Evolutionary conservation across 2,113 vertebrate species (phyloP).

Genomic region (Rhabdomys dilectus): DNA sequence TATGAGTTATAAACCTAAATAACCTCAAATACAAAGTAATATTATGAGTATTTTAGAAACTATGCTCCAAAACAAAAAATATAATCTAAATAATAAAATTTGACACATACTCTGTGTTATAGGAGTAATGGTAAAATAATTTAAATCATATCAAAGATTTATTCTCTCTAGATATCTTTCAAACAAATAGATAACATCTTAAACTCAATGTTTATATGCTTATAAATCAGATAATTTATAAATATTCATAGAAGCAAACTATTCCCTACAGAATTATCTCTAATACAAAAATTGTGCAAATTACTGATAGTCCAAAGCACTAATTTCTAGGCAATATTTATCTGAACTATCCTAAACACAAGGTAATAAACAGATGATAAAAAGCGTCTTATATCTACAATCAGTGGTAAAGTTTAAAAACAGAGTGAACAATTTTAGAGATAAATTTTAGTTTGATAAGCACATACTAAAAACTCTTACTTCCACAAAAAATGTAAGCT

Average conservation of each 20-base stretch:
- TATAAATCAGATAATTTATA: slow-evolving; percentile 80
- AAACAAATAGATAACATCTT: slow-evolving; percentile 75
- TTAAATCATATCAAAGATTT: slow-evolving; percentile 68
- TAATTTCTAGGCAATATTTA: slow-evolving; percentile 81
- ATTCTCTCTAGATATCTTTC: slow-evolving; percentile 68
- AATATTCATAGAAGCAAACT: slow-evolving; percentile 81
- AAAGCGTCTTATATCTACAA: slow-evolving; percentile 75
- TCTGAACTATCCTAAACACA: slow-evolving; percentile 78
- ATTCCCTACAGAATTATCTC: slow-evolving; percentile 81
- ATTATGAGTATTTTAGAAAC: slow-evolving; percentile 31
- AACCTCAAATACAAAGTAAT: slow-evolving; percentile 38
- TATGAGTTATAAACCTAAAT: background rate
- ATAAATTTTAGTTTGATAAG: slow-evolving; percentile 80
- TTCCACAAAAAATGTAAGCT: slow-evolving; percentile 60
- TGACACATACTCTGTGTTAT: slow-evolving; percentile 23
- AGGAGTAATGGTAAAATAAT: slow-evolving; percentile 61
- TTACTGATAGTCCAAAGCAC: slow-evolving; percentile 79
- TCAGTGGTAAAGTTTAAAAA: slow-evolving; percentile 75
- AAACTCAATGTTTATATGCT: slow-evolving; percentile 74
- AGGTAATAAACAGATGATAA: slow-evolving; percentile 80
- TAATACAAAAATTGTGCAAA: slow-evolving; percentile 83
- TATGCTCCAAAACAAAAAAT: slow-evolving; percentile 33
- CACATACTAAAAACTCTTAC: slow-evolving; percentile 65
- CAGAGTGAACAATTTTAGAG: slow-evolving; percentile 71
- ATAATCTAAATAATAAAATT: slow-evolving; percentile 61